phyloP scores from a whole-genome alignment of 1,140 invertebrate genomes.

The Diachasma alloeum region DNA sequence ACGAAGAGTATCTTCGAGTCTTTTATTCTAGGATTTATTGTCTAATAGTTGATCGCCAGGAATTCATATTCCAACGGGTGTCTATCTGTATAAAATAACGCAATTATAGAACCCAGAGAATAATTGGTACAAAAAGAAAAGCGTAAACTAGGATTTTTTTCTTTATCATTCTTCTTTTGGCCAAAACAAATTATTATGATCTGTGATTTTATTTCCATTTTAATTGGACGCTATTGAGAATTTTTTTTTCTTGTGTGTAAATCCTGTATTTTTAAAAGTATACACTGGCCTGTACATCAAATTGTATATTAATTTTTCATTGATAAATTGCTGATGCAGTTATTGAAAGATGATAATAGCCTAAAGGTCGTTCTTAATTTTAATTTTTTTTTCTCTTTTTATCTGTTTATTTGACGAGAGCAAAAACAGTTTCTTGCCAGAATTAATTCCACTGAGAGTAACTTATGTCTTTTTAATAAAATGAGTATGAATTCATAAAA shows the following conservation, averaged over 20 bases:
- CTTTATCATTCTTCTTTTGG: conserved; percentile 1
- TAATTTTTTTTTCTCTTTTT: conserved; percentile 4
- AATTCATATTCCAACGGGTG: not conserved
- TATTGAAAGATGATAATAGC: not conserved
- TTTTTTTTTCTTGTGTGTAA: not conserved
- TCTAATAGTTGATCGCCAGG: not conserved
- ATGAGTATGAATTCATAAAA: conserved; percentile 25
- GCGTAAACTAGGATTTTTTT: not conserved
- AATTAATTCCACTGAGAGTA: not conserved
- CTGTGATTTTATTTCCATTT: conserved; percentile 11
- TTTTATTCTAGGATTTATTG: not conserved
- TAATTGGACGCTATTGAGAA: not conserved
- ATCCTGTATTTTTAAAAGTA: conserved; percentile 1
- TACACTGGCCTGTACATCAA: conserved; percentile 6
- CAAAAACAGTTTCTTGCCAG: not conserved
- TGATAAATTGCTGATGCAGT: not conserved
- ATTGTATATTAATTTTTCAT: conserved; percentile 1
- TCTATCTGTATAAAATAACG: conserved; percentile 10
- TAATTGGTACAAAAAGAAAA: conserved; percentile 5
- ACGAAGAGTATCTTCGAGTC: not conserved
- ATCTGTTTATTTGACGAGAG: not conserved
- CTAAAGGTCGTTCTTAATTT: not conserved
- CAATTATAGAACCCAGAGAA: conserved; percentile 6
- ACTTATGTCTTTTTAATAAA: not conserved
- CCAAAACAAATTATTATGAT: conserved; percentile 5